Conservation (phyloP, 1,140 invertebrate genomes). For the Brachionus paranguensis region DNA sequence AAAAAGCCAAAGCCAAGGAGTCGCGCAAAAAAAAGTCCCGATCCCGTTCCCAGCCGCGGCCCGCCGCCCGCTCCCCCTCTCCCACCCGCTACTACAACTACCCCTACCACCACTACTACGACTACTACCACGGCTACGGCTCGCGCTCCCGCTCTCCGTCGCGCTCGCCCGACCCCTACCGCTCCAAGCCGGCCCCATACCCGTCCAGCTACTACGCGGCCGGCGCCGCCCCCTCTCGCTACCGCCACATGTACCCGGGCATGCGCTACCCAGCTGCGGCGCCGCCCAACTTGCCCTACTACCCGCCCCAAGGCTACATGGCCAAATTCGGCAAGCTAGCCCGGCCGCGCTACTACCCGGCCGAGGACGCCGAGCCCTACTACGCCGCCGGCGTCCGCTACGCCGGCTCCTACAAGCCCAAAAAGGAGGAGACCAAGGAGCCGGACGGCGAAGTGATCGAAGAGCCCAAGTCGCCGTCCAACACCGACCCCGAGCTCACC, state of each 20-base stretch:
- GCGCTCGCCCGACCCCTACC: background rate
- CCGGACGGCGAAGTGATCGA: background rate
- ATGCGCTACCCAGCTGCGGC: background rate
- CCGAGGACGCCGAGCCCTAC: background rate
- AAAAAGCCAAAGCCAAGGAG: background rate
- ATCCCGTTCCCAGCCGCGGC: background rate
- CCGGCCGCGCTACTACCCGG: background rate
- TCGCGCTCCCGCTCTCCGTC: background rate
- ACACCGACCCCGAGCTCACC: background rate
- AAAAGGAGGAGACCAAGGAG: background rate
- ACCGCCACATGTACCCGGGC: background rate
- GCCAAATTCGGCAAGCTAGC: background rate
- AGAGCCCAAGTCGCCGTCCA: conserved; percentile 11
- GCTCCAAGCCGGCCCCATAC: background rate
- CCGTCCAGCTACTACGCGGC: background rate
- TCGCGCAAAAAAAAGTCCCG: background rate
- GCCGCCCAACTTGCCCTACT: background rate
- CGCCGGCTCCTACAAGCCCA: background rate
- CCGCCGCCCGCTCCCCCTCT: background rate
- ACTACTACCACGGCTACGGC: background rate
- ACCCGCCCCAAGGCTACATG: background rate
- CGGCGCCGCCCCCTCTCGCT: background rate
- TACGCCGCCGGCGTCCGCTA: background rate
- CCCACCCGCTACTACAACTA: background rate
- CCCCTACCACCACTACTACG: background rate